A percentile compares a stretch with the other conserved stretches of the same genome.
These are phyloP conservation scores for Aleiodes leptofemur DNA, from an alignment of 2,888 invertebrate species.

Conservation along the genomic window DNA sequence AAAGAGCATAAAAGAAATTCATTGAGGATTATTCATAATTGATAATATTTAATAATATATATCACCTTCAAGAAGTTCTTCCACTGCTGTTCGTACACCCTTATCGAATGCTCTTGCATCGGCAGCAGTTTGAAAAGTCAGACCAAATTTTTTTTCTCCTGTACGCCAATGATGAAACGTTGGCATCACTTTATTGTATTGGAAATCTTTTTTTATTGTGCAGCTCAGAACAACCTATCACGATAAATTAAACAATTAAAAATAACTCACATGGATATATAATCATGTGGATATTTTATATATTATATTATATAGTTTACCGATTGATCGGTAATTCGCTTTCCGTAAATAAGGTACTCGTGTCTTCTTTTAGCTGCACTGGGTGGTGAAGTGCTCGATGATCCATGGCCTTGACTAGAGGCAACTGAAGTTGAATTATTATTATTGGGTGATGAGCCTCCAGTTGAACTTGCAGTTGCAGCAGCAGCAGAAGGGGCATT, in stretches of 20 bases:
- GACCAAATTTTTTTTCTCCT: constrained; percentile 95
- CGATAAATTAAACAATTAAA: constrained; percentile 39
- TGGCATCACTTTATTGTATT: constrained; percentile 98
- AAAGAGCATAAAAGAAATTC: constrained; percentile 19
- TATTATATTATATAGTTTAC: constrained; percentile 79
- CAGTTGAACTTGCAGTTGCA: constrained; percentile 9
- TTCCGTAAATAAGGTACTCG: constrained; percentile 95
- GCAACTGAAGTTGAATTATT: constrained; percentile 58
- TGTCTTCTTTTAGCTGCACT: constrained; percentile 80
- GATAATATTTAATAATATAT: constrained; percentile 29
- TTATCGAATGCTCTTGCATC: constrained; percentile 96
- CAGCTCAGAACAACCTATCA: constrained; percentile 93
- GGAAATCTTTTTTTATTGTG: constrained; percentile 95
- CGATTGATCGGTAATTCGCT: constrained; percentile 93
- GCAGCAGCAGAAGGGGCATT: constrained; percentile 17
- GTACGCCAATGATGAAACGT: constrained; percentile 99
- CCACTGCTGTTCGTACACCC: constrained; percentile 91
- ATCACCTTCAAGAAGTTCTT: constrained; percentile 94
- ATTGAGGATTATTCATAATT: not conserved
- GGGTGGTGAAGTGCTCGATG: constrained; percentile 72
- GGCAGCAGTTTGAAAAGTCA: constrained; percentile 96
- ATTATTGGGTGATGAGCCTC: constrained; percentile 59
- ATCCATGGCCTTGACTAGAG: constrained; percentile 66
- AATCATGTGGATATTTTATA: not conserved
- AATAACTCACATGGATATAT: not conserved